These are phyloP conservation scores for Pantherophis alleghaniensis DNA, from an alignment of 2,797 vertebrate species.

Conservation along the genomic window DNA sequence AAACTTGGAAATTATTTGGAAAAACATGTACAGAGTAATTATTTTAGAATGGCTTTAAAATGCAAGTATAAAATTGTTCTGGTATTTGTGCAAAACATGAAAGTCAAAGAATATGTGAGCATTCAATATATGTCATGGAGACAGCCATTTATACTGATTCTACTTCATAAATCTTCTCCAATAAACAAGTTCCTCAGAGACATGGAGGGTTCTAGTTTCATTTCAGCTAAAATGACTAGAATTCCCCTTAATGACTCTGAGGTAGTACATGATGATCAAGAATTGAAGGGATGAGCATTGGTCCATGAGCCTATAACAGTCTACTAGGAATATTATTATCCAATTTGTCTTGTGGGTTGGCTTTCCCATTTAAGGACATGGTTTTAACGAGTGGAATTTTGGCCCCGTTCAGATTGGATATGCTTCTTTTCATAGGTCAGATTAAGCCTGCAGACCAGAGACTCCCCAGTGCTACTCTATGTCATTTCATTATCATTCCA, in stretches of 20 bases:
- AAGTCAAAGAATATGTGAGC: background rate
- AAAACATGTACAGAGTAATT: background rate
- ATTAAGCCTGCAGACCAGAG: background rate
- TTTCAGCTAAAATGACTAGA: background rate
- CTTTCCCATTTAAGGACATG: background rate
- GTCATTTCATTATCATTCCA: background rate
- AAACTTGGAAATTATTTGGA: conserved; percentile 35
- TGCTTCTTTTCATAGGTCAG: background rate
- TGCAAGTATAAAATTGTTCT: background rate
- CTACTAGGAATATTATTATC: background rate
- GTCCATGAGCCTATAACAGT: background rate
- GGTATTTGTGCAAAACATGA: background rate
- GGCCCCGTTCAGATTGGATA: background rate
- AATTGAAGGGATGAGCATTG: background rate
- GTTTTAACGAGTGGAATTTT: background rate
- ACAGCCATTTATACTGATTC: background rate
- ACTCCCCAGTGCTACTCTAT: background rate
- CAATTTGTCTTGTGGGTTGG: background rate
- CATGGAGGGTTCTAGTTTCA: background rate
- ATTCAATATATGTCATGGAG: background rate
- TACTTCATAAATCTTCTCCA: background rate
- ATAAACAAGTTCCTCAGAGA: background rate
- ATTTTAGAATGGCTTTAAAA: background rate
- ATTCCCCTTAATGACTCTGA: background rate
- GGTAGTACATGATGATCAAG: background rate